Evolutionary conservation across 2,797 vertebrate species (phyloP).

Genomic region (Eutrigla gurnardus): DNA sequence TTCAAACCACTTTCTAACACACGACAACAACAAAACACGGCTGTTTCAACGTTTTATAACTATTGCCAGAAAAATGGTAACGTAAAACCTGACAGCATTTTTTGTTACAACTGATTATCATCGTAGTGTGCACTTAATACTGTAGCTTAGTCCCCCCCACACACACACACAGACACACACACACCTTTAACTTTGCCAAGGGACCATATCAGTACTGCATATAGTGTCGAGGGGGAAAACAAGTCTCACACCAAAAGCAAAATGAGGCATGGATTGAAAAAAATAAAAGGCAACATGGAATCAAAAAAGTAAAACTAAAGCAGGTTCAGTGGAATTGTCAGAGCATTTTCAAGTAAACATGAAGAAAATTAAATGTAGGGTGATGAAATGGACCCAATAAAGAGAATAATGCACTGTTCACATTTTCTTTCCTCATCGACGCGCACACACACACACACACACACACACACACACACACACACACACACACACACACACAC

Average conservation of each 20-base stretch:
- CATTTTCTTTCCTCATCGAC: slow-evolving; percentile 43
- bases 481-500: neutral
- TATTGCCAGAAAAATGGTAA: slow-evolving; percentile 59
- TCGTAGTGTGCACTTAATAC: slow-evolving; percentile 75
- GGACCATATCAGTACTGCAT: slow-evolving; percentile 61
- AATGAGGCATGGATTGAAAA: slow-evolving; percentile 20
- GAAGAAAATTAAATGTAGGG: slow-evolving; percentile 42
- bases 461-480: no score
- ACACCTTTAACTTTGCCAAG: slow-evolving; percentile 34
- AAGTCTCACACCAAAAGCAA: slow-evolving; percentile 22
- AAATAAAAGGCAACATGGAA: slow-evolving; percentile 54
- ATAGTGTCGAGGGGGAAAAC: slow-evolving; percentile 25
- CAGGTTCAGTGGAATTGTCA: slow-evolving; percentile 69
- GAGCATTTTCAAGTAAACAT: slow-evolving; percentile 77
- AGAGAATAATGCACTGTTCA: slow-evolving; percentile 53
- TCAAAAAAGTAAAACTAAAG: slow-evolving; percentile 50
- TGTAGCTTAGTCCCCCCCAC: slow-evolving; percentile 72
- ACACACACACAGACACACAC: slow-evolving; percentile 26
- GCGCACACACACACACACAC: neutral
- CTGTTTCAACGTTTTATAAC: slow-evolving; percentile 65
- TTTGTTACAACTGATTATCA: slow-evolving; percentile 58
- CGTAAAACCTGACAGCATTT: slow-evolving; percentile 58
- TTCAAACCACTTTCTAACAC: neutral
- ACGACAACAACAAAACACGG: slow-evolving; percentile 23
- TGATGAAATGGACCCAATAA: slow-evolving; percentile 51